phyloP scores from a whole-genome alignment of 2,888 invertebrate species.

The Drosophila villosipedis region DNA sequence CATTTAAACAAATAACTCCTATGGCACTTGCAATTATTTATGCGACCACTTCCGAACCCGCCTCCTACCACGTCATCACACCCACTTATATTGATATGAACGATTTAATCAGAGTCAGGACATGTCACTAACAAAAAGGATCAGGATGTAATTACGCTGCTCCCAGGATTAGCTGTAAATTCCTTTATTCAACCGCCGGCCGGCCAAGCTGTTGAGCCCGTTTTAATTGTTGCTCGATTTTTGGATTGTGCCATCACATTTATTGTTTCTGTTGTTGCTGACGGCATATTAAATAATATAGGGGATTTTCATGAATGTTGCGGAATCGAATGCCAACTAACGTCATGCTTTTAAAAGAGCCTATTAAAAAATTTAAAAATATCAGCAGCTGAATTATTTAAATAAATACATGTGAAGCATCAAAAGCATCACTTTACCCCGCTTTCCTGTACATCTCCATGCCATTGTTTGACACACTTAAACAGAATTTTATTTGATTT shows the following conservation, averaged over 20 bases:
- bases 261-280: slow-evolving; percentile 11
- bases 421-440: slow-evolving; percentile 13
- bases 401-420: slow-evolving; percentile 33
- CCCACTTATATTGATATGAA: slow-evolving; percentile 38
- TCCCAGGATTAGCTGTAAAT: slow-evolving; percentile 62
- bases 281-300: slow-evolving; percentile 52
- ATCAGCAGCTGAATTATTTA: slow-evolving; percentile 20
- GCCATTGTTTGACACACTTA: slow-evolving; percentile 19
- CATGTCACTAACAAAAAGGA: slow-evolving; percentile 30
- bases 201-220: slow-evolving; percentile 62
- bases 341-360: background rate
- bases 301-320: slow-evolving; percentile 25
- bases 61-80: background rate
- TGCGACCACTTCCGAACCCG: slow-evolving; percentile 23
- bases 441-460: background rate
- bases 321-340: background rate
- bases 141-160: slow-evolving; percentile 70
- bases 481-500: slow-evolving; percentile 40
- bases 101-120: slow-evolving; percentile 54
- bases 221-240: slow-evolving; percentile 59
- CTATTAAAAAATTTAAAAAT: slow-evolving; percentile 6
- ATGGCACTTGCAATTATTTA: slow-evolving; percentile 58
- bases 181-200: slow-evolving; percentile 39
- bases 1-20: slow-evolving; percentile 65
- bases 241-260: slow-evolving; percentile 59